These are phyloP conservation scores for Lateolabrax maculatus DNA, from an alignment of 2,797 vertebrate species.

Conservation along the genomic window DNA sequence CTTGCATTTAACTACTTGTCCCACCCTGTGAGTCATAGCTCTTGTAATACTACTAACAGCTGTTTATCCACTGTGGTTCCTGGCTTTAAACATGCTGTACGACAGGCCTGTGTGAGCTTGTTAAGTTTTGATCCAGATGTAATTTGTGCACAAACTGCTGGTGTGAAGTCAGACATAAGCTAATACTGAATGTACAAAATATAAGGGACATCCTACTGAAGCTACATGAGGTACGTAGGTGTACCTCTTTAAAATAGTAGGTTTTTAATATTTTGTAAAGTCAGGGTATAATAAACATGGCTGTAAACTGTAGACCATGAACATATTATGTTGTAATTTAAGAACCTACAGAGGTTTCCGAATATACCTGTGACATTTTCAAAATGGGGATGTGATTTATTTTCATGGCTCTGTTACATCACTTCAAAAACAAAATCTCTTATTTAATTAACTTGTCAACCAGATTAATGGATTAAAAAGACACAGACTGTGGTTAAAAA, in stretches of 20 bases:
- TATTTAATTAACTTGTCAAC: not conserved
- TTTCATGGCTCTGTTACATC: not conserved
- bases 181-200: not conserved
- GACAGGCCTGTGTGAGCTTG: constrained; percentile 36
- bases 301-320: not conserved
- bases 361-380: not conserved
- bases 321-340: not conserved
- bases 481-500: not conserved
- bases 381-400: not conserved
- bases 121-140: constrained; percentile 23
- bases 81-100: constrained; percentile 1
- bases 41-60: constrained; percentile 36
- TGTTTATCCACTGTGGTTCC: constrained; percentile 35
- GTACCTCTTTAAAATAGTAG: not conserved
- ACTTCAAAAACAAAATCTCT: not conserved
- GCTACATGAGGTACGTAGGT: not conserved
- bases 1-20: constrained; percentile 24
- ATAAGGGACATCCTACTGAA: not conserved
- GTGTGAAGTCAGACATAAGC: not conserved
- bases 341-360: not conserved
- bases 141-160: not conserved
- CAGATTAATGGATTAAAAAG: constrained; percentile 2
- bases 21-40: constrained; percentile 48
- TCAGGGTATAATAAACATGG: not conserved
- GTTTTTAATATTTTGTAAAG: not conserved